Conservation (phyloP, 2,113 vertebrate species). For the Brachyhypopomus occidentalis region DNA sequence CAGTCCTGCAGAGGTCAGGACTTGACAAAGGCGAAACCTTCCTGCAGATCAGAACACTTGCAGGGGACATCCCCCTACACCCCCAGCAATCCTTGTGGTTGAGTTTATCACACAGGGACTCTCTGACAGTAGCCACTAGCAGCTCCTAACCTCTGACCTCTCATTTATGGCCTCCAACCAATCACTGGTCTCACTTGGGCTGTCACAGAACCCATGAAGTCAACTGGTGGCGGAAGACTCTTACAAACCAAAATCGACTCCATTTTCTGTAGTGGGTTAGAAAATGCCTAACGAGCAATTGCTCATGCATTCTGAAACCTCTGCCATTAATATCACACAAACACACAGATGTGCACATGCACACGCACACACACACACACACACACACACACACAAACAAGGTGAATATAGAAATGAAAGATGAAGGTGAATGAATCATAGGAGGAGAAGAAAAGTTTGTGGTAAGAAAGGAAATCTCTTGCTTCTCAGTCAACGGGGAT, state of each 20-base stretch:
- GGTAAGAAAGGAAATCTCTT: slow-evolving; percentile 36
- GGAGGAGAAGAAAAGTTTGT: slow-evolving; percentile 34
- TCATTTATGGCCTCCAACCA: neutral
- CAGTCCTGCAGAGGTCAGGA: neutral
- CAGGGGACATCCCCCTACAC: neutral
- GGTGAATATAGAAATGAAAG: slow-evolving; percentile 33
- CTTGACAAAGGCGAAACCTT: neutral
- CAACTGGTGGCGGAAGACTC: too few species aligned
- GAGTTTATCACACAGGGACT: too few species aligned
- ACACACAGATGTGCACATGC: slow-evolving; percentile 37
- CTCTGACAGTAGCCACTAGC: too few species aligned
- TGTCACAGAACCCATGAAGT: too few species aligned
- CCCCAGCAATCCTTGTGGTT: too few species aligned
- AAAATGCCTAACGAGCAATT: slow-evolving; percentile 14
- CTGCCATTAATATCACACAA: slow-evolving; percentile 25
- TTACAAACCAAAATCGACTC: too few species aligned
- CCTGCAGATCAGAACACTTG: neutral
- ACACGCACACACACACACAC: slow-evolving; percentile 33
- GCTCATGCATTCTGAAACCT: slow-evolving; percentile 26
- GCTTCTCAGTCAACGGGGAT: slow-evolving; percentile 39
- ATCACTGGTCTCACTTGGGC: neutral
- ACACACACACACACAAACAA: slow-evolving; percentile 36
- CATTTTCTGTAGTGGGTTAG: too few species aligned
- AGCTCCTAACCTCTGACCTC: neutral
- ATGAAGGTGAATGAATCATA: slow-evolving; percentile 42